Percentiles rank a stretch among this genome's conserved stretches.
Conservation (phyloP, 2,888 invertebrate species). For the Monopis laevigella region DNA sequence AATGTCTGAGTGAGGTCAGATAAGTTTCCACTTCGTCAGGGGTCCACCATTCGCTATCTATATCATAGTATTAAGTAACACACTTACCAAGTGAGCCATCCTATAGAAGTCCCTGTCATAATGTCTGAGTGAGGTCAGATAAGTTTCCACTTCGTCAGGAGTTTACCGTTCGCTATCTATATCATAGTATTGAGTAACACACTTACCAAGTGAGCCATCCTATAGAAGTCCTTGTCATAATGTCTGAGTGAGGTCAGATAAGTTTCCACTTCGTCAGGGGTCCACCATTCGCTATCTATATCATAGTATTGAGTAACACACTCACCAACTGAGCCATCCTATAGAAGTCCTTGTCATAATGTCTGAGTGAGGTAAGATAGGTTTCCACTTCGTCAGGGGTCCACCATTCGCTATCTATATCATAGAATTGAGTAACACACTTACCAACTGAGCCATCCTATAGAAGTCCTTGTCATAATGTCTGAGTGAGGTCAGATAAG, state of each 20-base stretch:
- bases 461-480: conserved; percentile 96
- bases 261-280: conserved; percentile 85
- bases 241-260: conserved; percentile 90
- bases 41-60: conserved; percentile 88
- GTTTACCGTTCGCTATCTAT: conserved; percentile 87
- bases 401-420: conserved; percentile 91
- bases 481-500: conserved; percentile 87
- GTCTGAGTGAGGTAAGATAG: conserved; percentile 88
- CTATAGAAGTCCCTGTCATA: conserved; percentile 95
- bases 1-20: conserved; percentile 86
- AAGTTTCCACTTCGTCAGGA: conserved; percentile 86
- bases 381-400: conserved; percentile 86
- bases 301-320: no score
- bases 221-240: conserved; percentile 94
- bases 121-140: conserved; percentile 87
- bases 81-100: conserved; percentile 86
- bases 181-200: no score
- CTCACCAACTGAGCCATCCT: conserved; percentile 87
- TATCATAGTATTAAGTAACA: no score
- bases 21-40: conserved; percentile 89
- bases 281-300: conserved; percentile 90
- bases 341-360: conserved; percentile 94
- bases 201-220: conserved; percentile 85
- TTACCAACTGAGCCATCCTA: conserved; percentile 87
- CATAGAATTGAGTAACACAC: no score